Conservation (phyloP, 2,113 vertebrate species). For the Chlamydotis undulata region DNA sequence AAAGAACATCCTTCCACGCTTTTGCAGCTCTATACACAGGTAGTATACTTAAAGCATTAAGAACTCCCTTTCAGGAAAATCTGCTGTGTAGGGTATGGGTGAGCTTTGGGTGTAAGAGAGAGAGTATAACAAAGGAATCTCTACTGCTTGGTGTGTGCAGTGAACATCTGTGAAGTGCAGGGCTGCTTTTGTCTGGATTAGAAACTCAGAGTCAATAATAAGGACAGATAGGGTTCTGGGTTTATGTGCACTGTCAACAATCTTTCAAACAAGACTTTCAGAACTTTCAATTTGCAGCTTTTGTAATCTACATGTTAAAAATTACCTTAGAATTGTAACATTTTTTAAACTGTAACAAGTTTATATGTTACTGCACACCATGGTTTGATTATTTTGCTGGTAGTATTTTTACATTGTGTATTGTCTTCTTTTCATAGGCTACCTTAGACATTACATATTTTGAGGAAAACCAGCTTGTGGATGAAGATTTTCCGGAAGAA, state of each 20-base stretch:
- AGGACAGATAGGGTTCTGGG: not conserved
- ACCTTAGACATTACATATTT: conserved; percentile 93
- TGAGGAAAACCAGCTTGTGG: conserved; percentile 94
- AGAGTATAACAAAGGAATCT: not conserved
- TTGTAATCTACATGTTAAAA: not conserved
- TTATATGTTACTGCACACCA: fast-evolving
- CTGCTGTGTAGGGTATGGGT: no score
- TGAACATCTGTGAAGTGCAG: not conserved
- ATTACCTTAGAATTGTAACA: not conserved
- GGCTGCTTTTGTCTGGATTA: not conserved
- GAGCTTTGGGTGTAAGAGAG: not conserved
- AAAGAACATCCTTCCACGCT: conserved; percentile 81
- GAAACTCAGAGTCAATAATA: fast-evolving
- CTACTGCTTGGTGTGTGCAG: fast-evolving
- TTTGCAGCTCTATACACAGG: conserved; percentile 93
- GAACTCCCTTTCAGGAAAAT: not conserved
- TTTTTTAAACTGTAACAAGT: not conserved
- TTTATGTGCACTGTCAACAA: fast-evolving
- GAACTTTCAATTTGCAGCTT: not conserved
- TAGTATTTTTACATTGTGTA: not conserved
- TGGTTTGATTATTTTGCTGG: not conserved
- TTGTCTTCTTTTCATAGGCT: conserved; percentile 75
- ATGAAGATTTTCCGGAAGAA: conserved; percentile 93
- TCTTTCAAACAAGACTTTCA: not conserved
- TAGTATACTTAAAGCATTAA: conserved; percentile 42